Conservation (phyloP, 1,140 invertebrate genomes). For the Drosophila nigrodunni region DNA sequence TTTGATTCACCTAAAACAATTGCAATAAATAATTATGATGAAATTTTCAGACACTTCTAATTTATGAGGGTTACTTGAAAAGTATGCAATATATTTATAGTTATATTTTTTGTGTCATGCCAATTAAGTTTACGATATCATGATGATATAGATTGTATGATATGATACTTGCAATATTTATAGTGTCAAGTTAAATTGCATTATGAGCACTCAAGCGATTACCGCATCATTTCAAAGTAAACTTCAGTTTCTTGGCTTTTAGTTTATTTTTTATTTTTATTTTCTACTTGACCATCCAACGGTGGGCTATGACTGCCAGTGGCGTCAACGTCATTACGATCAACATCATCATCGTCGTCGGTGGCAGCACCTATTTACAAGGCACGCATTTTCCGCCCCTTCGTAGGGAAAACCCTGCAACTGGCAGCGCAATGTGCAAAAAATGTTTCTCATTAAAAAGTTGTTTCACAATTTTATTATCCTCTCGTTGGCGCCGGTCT, state of each 20-base stretch:
- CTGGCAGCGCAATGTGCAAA: slow-evolving; percentile 69
- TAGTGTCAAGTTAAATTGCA: not conserved
- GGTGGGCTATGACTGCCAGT: slow-evolving; percentile 7
- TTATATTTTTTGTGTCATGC: too few relatives aligned
- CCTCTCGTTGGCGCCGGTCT: slow-evolving; percentile 41
- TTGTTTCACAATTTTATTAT: slow-evolving; percentile 81
- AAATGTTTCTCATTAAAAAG: slow-evolving; percentile 81
- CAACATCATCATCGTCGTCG: slow-evolving; percentile 6
- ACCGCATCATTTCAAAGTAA: slow-evolving; percentile 27
- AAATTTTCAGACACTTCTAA: too few relatives aligned
- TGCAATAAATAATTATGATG: too few relatives aligned
- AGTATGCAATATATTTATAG: too few relatives aligned
- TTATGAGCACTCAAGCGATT: slow-evolving; percentile 21
- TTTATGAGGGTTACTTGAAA: too few relatives aligned
- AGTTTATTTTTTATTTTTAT: too few relatives aligned
- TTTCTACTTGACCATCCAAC: not conserved
- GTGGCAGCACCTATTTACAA: slow-evolving; percentile 25
- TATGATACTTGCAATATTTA: not conserved
- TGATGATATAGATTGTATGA: not conserved
- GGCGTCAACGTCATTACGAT: slow-evolving; percentile 2
- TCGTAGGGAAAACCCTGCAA: not conserved
- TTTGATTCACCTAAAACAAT: not conserved
- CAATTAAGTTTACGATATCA: too few relatives aligned
- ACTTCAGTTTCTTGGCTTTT: slow-evolving; percentile 5
- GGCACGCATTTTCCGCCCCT: slow-evolving; percentile 30